Conservation (phyloP, 2,888 invertebrate species). For the Phyllotreta cruciferae region DNA sequence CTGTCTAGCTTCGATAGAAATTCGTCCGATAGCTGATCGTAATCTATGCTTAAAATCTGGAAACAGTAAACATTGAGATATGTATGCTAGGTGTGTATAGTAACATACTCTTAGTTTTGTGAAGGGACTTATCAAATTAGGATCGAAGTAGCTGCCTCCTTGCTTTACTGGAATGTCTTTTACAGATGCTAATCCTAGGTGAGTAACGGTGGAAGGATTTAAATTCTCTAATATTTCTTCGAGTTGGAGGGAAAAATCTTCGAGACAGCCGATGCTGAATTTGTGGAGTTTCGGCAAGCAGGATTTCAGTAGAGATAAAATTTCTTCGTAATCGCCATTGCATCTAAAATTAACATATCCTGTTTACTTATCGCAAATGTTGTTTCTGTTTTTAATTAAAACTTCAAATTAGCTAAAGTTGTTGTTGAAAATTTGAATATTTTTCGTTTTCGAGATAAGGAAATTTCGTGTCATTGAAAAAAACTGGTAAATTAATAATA, state of each 20-base stretch:
- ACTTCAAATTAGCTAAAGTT: neutral
- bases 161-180: constrained; percentile 77
- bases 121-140: constrained; percentile 67
- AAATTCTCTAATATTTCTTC: constrained; percentile 54
- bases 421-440: neutral
- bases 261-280: constrained; percentile 58
- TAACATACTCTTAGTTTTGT: constrained; percentile 64
- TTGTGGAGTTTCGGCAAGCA: constrained; percentile 52
- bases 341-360: constrained; percentile 31
- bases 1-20: constrained; percentile 57
- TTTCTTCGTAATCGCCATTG: constrained; percentile 39
- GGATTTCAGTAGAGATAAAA: constrained; percentile 46
- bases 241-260: constrained; percentile 55
- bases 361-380: neutral
- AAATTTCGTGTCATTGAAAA: neutral
- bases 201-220: constrained; percentile 65
- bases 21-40: constrained; percentile 64
- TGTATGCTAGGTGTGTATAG: too few relatives aligned
- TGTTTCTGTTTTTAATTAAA: too few relatives aligned
- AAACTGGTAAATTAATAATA: neutral
- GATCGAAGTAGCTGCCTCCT: constrained; percentile 64
- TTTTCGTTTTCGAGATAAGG: neutral
- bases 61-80: too few relatives aligned
- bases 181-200: constrained; percentile 74
- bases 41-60: constrained; percentile 65